Conservation (phyloP, 1,140 invertebrate genomes). For the Leptinotarsa undecemlineata region DNA sequence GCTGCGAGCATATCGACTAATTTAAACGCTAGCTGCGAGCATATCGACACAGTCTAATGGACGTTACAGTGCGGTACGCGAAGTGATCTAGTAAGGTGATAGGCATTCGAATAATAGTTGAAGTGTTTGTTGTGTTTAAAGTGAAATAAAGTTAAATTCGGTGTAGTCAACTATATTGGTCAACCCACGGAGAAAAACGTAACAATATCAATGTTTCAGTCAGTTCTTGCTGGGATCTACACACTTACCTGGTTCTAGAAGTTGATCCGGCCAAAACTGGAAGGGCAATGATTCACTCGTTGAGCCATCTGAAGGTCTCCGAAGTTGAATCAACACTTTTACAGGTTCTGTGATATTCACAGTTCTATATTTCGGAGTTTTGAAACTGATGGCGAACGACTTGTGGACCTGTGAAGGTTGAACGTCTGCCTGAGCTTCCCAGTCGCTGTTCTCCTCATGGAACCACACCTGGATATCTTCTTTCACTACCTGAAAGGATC, state of each 20-base stretch:
- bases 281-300: slow-evolving; percentile 81
- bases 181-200: no score
- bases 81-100: no score
- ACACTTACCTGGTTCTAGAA: slow-evolving; percentile 83
- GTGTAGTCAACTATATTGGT: slow-evolving; percentile 31
- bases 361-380: slow-evolving; percentile 76
- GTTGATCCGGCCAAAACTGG: slow-evolving; percentile 72
- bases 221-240: slow-evolving; percentile 70
- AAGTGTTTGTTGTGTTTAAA: slow-evolving; percentile 63
- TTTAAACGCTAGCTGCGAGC: no score
- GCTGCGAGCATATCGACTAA: no score
- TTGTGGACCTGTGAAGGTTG: slow-evolving; percentile 90
- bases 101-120: slow-evolving; percentile 57
- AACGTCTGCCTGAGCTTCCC: slow-evolving; percentile 88
- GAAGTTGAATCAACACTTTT: slow-evolving; percentile 81
- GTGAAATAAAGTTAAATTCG: slow-evolving; percentile 68
- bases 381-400: slow-evolving; percentile 87
- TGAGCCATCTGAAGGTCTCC: slow-evolving; percentile 81
- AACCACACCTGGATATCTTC: slow-evolving; percentile 93
- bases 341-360: slow-evolving; percentile 73
- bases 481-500: slow-evolving; percentile 65
- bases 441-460: slow-evolving; percentile 80
- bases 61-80: no score
- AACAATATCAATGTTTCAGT: background rate
- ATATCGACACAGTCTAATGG: no score